These are phyloP conservation scores for Mormyrus proboscirostris DNA, from an alignment of 2,797 vertebrate species.

Conservation along the genomic window DNA sequence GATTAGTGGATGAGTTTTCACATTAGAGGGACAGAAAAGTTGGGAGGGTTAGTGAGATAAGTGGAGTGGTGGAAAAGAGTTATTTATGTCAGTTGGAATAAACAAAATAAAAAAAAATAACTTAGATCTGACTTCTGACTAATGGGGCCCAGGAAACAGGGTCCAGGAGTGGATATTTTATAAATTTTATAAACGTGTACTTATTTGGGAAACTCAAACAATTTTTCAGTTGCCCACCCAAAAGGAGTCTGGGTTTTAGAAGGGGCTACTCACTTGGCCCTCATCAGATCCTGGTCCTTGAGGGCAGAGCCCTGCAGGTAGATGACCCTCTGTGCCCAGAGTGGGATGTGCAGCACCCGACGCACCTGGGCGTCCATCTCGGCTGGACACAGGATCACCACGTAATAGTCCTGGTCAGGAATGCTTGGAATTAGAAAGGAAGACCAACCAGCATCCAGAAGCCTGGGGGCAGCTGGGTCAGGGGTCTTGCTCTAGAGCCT, in stretches of 20 bases:
- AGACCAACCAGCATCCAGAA: not conserved
- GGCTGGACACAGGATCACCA: slow-evolving; percentile 75
- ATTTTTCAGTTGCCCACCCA: not conserved
- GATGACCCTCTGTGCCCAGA: slow-evolving; percentile 77
- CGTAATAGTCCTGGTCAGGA: slow-evolving; percentile 68
- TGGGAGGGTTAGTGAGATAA: not conserved
- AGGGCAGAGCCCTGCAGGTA: slow-evolving; percentile 76
- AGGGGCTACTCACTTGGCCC: slow-evolving; percentile 67
- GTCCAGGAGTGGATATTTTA: not conserved
- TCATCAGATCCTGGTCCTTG: slow-evolving; percentile 79
- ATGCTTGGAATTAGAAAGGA: not conserved
- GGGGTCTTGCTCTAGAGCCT: not conserved
- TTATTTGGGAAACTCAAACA: not conserved
- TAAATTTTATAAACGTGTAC: not conserved
- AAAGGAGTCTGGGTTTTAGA: not conserved
- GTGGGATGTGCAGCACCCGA: slow-evolving; percentile 70
- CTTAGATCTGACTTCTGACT: not conserved
- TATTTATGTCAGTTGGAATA: not conserved
- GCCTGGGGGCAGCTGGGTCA: not conserved
- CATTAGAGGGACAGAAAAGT: not conserved
- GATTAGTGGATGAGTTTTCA: not conserved
- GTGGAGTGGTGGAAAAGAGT: not conserved
- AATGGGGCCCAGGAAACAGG: not conserved
- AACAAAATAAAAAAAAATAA: not conserved
- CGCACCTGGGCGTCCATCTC: slow-evolving; percentile 77